Evolutionary conservation across 2,797 vertebrate species (phyloP).

Genomic region (Vireo griseus): DNA sequence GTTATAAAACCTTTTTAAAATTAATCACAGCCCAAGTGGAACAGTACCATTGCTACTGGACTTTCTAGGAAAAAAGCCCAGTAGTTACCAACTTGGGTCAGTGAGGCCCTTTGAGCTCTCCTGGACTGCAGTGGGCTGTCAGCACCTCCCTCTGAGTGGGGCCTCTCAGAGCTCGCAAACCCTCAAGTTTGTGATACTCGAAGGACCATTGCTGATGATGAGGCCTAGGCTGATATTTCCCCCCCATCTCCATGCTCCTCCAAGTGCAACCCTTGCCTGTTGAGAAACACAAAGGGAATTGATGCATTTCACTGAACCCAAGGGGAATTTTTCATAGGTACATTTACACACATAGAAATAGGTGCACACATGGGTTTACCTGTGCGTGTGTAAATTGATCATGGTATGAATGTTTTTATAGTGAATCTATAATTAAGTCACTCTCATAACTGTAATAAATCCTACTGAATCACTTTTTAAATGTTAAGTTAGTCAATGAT

Average conservation of each 20-base stretch:
- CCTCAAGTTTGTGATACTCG: neutral
- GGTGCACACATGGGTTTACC: neutral
- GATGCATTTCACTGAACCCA: neutral
- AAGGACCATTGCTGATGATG: neutral
- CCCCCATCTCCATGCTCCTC: neutral
- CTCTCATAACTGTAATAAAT: neutral
- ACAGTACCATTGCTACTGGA: neutral
- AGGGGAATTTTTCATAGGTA: neutral
- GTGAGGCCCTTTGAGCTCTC: neutral
- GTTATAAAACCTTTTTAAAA: neutral
- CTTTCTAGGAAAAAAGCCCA: neutral
- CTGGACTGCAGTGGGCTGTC: neutral
- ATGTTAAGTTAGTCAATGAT: neutral
- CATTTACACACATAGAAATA: neutral
- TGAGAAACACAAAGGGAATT: neutral
- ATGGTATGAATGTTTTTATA: neutral
- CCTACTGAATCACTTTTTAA: neutral
- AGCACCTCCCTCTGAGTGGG: neutral
- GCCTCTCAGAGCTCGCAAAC: neutral
- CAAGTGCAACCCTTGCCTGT: neutral
- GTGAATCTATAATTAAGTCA: neutral
- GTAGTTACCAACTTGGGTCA: neutral
- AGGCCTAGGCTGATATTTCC: neutral
- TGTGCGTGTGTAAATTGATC: neutral
- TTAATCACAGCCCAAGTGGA: neutral